phyloP scores from a whole-genome alignment of 1,140 invertebrate species.

The Lethrus apterus region DNA sequence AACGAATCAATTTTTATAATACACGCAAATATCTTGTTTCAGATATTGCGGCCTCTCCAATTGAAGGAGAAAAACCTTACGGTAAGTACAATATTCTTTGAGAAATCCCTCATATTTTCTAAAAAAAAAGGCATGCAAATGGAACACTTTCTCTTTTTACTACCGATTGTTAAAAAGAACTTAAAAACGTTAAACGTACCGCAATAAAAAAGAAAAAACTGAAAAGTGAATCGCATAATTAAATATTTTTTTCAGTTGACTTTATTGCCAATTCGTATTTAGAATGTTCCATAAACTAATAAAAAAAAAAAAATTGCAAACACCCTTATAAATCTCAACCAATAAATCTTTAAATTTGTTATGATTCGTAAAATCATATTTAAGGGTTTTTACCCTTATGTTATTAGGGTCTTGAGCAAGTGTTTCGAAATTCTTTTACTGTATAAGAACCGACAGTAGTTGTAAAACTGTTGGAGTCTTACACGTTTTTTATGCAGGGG shows the following conservation, averaged over 20 bases:
- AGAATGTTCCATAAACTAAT: neutral
- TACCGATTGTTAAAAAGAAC: too few relatives aligned
- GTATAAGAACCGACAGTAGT: slow-evolving; percentile 4
- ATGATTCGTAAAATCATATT: slow-evolving; percentile 19
- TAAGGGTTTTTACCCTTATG: slow-evolving; percentile 20
- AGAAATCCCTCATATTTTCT: too few relatives aligned
- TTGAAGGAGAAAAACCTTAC: slow-evolving; percentile 24
- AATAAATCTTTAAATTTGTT: slow-evolving; percentile 20
- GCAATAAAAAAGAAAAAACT: too few relatives aligned
- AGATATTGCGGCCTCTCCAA: slow-evolving; percentile 26
- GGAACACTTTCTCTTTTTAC: too few relatives aligned
- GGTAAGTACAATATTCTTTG: too few relatives aligned
- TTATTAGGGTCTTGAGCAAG: slow-evolving; percentile 21
- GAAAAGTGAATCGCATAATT: too few relatives aligned
- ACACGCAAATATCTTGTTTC: slow-evolving; percentile 19
- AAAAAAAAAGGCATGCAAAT: too few relatives aligned
- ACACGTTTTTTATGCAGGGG: neutral
- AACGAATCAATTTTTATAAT: too few relatives aligned
- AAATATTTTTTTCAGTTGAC: too few relatives aligned
- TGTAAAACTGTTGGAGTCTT: neutral
- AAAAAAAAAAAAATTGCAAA: slow-evolving; percentile 4
- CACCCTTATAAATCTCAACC: slow-evolving; percentile 10
- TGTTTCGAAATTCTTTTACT: slow-evolving; percentile 22
- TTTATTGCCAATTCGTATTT: neutral
- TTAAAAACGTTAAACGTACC: too few relatives aligned